Conservation (phyloP, 2,797 vertebrate genomes). For the Gambelia wislizenii region DNA sequence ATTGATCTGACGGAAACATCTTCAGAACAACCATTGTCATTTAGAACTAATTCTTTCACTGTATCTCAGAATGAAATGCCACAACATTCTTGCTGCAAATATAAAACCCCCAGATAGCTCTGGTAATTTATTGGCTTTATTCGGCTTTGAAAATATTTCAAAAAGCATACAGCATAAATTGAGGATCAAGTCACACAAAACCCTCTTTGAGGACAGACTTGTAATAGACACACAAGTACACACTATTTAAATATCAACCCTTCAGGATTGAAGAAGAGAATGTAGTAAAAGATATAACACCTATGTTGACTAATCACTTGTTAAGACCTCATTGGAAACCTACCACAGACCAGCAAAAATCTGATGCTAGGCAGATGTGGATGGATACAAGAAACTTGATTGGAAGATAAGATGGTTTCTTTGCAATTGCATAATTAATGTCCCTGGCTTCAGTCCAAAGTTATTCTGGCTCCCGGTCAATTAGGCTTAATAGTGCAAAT, state of each 20-base stretch:
- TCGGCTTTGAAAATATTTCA: not conserved
- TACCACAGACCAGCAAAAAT: not conserved
- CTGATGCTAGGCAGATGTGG: not conserved
- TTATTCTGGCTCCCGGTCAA: no score
- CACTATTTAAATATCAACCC: not conserved
- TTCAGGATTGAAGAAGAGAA: not conserved
- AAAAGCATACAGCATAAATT: not conserved
- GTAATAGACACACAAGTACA: not conserved
- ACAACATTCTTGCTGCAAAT: slow-evolving; percentile 13
- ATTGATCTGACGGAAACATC: not conserved
- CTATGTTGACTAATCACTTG: not conserved
- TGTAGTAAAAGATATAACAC: not conserved
- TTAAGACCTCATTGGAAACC: not conserved
- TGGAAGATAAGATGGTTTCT: not conserved
- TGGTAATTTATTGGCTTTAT: slow-evolving; percentile 10
- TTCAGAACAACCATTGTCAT: not conserved
- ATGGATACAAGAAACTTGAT: not conserved
- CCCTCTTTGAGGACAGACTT: not conserved
- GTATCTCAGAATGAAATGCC: not conserved
- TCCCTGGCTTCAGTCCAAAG: no score
- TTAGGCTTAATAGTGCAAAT: no score
- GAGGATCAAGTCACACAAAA: not conserved
- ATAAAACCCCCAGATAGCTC: slow-evolving; percentile 25
- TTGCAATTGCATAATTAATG: not conserved
- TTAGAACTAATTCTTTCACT: not conserved